phyloP scores from a whole-genome alignment of 2,113 vertebrate species.

The Alosa alosa region DNA sequence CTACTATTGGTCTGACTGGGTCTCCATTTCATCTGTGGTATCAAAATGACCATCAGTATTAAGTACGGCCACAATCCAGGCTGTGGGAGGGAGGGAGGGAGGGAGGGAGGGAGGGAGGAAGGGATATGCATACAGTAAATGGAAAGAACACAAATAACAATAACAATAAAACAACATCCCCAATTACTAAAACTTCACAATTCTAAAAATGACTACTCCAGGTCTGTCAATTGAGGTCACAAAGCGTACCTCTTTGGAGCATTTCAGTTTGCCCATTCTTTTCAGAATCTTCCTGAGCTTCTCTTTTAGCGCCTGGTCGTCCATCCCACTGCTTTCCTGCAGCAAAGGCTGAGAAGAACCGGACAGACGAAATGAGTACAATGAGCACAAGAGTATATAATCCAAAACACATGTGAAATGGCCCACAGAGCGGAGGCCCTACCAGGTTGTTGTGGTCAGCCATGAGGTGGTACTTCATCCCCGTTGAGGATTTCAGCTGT shows the following conservation, averaged over 20 bases:
- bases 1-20: no score
- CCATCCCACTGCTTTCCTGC: constrained; percentile 75
- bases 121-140: no score
- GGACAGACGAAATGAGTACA: constrained; percentile 8
- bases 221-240: background rate
- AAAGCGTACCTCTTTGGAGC: constrained; percentile 77
- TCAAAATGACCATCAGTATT: no score
- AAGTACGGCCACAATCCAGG: no score
- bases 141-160: background rate
- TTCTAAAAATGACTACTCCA: background rate
- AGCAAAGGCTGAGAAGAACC: constrained; percentile 72
- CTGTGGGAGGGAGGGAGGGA: no score
- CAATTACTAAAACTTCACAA: background rate
- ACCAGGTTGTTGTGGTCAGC: constrained; percentile 93
- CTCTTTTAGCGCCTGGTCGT: constrained; percentile 81
- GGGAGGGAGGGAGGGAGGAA: no score
- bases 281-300: constrained; percentile 88
- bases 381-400: background rate
- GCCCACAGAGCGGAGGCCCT: constrained; percentile 32
- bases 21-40: no score
- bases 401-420: background rate
- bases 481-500: constrained; percentile 88
- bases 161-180: background rate
- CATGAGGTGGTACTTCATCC: constrained; percentile 97
- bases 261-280: constrained; percentile 87